Evolutionary conservation across 1,140 invertebrate genomes (phyloP).

Genomic region (Lepidurus arcticus): DNA sequence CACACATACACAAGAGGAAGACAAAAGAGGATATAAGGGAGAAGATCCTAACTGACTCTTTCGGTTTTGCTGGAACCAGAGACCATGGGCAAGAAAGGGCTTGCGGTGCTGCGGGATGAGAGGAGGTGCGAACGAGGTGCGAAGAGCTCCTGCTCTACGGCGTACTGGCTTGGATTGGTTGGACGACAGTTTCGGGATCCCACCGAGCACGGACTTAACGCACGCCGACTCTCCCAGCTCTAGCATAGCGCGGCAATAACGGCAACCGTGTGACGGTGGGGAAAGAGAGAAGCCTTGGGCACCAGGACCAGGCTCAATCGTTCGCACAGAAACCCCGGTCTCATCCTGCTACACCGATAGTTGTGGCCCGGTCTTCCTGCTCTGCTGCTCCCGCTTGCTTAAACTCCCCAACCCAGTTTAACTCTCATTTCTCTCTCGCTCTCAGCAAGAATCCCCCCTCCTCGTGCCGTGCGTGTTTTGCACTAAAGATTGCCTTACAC

Average conservation of each 20-base stretch:
- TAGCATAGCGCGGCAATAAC: not conserved
- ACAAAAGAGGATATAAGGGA: not conserved
- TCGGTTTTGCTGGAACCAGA: not conserved
- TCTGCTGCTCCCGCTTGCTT: constrained; percentile 1
- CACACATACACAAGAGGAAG: not conserved
- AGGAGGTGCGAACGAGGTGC: constrained; percentile 20
- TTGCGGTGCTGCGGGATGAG: constrained; percentile 7
- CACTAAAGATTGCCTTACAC: not conserved
- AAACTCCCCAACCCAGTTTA: not conserved
- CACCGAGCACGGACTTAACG: constrained; percentile 17
- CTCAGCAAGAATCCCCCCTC: not conserved
- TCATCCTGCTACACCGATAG: constrained; percentile 18
- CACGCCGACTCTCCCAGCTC: not conserved
- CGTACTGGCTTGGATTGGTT: constrained; percentile 21
- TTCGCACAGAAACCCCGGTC: constrained; percentile 3
- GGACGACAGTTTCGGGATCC: constrained; percentile 8
- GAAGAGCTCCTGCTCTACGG: constrained; percentile 16
- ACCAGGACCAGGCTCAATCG: constrained; percentile 7
- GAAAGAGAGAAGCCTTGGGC: constrained; percentile 13
- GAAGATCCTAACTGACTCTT: not conserved
- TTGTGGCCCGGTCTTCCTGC: constrained; percentile 7
- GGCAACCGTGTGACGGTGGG: constrained; percentile 2
- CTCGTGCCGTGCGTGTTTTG: constrained; percentile 8
- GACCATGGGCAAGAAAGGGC: not conserved
- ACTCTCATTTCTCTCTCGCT: not conserved